A percentile compares a stretch with the other conserved stretches of the same genome.
phyloP scores from a whole-genome alignment of 1,140 invertebrate species.

The Caenorhabditis latens region DNA sequence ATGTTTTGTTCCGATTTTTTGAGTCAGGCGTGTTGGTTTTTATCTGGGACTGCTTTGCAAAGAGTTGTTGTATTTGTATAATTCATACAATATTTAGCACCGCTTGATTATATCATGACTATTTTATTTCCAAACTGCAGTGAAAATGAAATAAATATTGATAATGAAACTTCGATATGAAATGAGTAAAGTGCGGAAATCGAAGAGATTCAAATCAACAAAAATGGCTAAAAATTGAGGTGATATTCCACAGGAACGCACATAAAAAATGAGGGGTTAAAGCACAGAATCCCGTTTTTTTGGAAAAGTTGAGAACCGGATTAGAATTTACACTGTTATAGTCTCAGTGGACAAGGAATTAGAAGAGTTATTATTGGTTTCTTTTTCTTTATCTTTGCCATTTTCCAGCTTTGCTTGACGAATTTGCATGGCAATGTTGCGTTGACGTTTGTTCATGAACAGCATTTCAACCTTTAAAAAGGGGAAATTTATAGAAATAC shows the following conservation, averaged over 20 bases:
- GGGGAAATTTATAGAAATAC: background rate
- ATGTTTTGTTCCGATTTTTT: too few species aligned
- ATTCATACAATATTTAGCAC: too few species aligned
- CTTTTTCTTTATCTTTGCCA: background rate
- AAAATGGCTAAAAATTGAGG: background rate
- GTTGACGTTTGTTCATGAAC: slow-evolving; percentile 53
- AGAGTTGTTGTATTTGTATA: too few species aligned
- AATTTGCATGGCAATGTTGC: slow-evolving; percentile 40
- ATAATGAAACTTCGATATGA: background rate
- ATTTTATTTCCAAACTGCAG: slow-evolving; percentile 23
- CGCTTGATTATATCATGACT: too few species aligned
- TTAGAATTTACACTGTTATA: slow-evolving; percentile 26
- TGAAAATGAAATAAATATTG: slow-evolving; percentile 25
- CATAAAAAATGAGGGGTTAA: background rate
- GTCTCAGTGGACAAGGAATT: slow-evolving; percentile 32
- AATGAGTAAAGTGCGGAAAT: background rate
- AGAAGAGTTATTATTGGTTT: background rate
- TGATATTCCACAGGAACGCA: slow-evolving; percentile 22
- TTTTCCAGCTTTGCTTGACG: slow-evolving; percentile 13
- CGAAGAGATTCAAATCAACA: background rate
- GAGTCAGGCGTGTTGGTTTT: too few species aligned
- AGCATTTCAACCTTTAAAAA: slow-evolving; percentile 27
- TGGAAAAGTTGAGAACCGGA: background rate
- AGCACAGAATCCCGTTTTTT: slow-evolving; percentile 28
- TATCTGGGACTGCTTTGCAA: too few species aligned